These are phyloP conservation scores for Ciconia nigra DNA, from an alignment of 2,797 vertebrate species.

Conservation along the genomic window DNA sequence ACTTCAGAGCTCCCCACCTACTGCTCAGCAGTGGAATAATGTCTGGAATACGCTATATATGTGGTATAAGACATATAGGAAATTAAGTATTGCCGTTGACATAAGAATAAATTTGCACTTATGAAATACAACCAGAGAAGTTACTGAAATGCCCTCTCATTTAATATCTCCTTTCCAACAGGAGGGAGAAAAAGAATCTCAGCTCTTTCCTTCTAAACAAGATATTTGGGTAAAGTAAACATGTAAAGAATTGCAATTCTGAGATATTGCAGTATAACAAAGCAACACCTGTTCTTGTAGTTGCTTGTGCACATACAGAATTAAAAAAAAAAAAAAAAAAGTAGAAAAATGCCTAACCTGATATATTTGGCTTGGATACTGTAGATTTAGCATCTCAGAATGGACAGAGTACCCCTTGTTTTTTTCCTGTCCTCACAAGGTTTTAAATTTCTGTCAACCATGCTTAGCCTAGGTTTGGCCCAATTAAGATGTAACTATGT, in stretches of 20 bases:
- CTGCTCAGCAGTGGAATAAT: background rate
- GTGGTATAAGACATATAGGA: background rate
- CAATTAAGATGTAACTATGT: background rate
- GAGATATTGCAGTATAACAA: background rate
- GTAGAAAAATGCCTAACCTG: background rate
- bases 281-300: background rate
- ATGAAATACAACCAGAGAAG: background rate
- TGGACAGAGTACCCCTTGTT: background rate
- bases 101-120: background rate
- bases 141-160: background rate
- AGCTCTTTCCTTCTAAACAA: background rate
- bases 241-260: background rate
- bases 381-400: background rate
- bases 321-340: background rate
- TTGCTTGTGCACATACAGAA: background rate
- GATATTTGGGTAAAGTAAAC: background rate
- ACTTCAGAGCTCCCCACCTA: background rate
- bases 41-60: background rate
- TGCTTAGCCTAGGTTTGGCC: background rate
- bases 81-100: background rate
- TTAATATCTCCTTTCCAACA: background rate
- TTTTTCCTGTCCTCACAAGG: background rate
- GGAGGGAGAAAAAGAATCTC: background rate
- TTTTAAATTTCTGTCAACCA: background rate
- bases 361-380: background rate